Evolutionary conservation across 2,113 vertebrate genomes (phyloP), one percentile per base, ranked within the genome.

Genomic region (Amblyopsis rosae): DNA sequence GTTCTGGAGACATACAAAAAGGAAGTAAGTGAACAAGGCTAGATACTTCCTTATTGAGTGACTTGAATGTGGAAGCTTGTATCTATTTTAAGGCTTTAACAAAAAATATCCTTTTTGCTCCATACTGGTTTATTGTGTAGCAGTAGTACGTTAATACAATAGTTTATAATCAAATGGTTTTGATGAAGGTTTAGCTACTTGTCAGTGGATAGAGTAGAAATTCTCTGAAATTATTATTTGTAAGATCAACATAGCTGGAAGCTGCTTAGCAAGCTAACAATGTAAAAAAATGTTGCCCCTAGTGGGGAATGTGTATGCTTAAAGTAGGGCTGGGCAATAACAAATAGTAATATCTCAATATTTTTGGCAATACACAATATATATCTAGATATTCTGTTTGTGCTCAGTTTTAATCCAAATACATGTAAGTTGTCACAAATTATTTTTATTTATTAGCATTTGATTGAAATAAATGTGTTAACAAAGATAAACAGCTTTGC

Each of bases 1-100:
- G 35, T 69, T 71, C 65, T 69, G 60, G 76, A 45, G 41, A 51
- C 9, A 12, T 33, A 13, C 49, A 69, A 17, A 59, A 69, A 19
- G 56, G n/a, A 76, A 56, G 79, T 72, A 82, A 66, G 15, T 19
- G 47, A 19, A 59, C 11, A 51, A 32, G 47, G 45, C 47, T 49
- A 75, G 63, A 10, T 17, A 53, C 11, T 60, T 33, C 15, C 32
- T 64, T 75, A 49, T 59, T 46, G 63, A 51, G n/a, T 17, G 0
- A 46, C 15, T 16, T 17, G 7, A 47, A 17, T 17, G 59, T 61
- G 6, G 33, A 59, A 15, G 35, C 63, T 49, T 53, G 53, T 16
- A 65, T 5, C 12, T n/a, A 46, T 64, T 63, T 49, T 41, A 7
- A 16, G 50, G 16, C 45, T 26, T 10, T 63, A n/a, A 48, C 4